Base-by-base conservation (phyloP, 2,113 vertebrate genomes). In the Neolamprologus variostigma region DNA sequence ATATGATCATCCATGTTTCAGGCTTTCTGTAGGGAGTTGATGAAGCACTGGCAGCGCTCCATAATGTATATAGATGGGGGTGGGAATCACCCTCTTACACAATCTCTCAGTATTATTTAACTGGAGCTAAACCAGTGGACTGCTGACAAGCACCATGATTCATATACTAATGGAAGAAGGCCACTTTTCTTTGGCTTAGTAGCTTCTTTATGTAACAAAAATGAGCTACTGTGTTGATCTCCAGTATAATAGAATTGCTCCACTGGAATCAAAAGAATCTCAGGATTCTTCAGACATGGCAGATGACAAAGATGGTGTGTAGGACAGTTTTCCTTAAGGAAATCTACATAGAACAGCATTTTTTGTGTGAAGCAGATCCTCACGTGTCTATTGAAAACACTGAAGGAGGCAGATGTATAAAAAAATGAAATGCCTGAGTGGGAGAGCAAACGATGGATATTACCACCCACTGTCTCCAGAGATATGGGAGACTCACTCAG, bases 401-500 rank as follows among this genome's bases (percentile, higher is more conserved):
- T 13, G 11, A 59, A 80, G 26, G 16, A 19, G 7, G 26, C n/a
- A 31, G 19, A 13, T 37, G 33, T n/a, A 82, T 1, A 10, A 71
- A 80, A 84, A 86, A 28, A 91, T 68, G 40, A 86, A 73, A 80
- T 42, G 26, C 53, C 33, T 51, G 47, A 53, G 40, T 47, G 19
- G 42, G 31, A 88, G 82, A 90, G 84, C 80, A 71, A 68, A 45
- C 50, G 85, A 80, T 88, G 16, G 73, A 57, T 86, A 79, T 89
- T 90, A 71, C 17, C 84, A 37, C 8, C 40, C 37, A 2, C 37
- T 7, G 84, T 83, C 91, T 81, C 85, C 1, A 63, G 89, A 85
- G 87, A 87, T 79, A 14, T 9, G 80, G 23, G 57, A 83, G 89
- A 88, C 86, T 28, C 83, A 68, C 87, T 93, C 55, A n/a, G 87